Evolutionary conservation across 1,140 invertebrate genomes (phyloP).

Genomic region (Atta colombica): DNA sequence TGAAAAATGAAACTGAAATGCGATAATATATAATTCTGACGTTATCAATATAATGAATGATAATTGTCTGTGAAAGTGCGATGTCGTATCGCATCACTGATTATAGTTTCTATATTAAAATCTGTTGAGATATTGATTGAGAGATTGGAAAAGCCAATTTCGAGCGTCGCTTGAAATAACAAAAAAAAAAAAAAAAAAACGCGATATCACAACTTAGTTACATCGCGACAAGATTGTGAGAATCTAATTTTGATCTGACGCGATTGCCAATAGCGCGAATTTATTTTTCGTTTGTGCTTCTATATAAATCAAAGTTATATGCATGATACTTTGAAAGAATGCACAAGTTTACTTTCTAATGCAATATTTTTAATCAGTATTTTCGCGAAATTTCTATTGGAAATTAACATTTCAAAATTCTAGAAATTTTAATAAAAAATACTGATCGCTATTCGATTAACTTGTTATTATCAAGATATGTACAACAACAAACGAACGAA

Average conservation of each 20-base stretch:
- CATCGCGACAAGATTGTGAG: conserved; percentile 1
- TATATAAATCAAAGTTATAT: background rate
- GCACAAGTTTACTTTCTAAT: conserved; percentile 6
- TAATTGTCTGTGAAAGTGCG: conserved; percentile 25
- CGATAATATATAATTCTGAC: conserved; percentile 31
- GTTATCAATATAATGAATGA: conserved; percentile 19
- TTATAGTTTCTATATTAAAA: conserved; percentile 18
- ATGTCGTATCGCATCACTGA: background rate
- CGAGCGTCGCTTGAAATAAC: background rate
- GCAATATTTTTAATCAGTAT: background rate
- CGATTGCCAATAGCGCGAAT: background rate
- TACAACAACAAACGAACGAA: background rate
- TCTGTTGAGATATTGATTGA: background rate
- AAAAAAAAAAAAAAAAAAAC: conserved; percentile 39
- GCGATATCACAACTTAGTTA: background rate
- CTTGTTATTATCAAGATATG: background rate
- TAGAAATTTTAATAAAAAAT: background rate
- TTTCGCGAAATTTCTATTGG: background rate
- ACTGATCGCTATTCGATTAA: background rate
- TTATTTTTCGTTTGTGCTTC: background rate
- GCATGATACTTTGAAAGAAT: background rate
- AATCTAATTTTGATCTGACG: conserved; percentile 33
- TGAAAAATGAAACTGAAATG: conserved; percentile 3
- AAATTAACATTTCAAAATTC: background rate
- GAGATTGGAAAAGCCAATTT: conserved; percentile 2